Percentiles rank a stretch among this genome's conserved stretches.
phyloP scores from a whole-genome alignment of 2,797 vertebrate species.

The Callimico goeldii region DNA sequence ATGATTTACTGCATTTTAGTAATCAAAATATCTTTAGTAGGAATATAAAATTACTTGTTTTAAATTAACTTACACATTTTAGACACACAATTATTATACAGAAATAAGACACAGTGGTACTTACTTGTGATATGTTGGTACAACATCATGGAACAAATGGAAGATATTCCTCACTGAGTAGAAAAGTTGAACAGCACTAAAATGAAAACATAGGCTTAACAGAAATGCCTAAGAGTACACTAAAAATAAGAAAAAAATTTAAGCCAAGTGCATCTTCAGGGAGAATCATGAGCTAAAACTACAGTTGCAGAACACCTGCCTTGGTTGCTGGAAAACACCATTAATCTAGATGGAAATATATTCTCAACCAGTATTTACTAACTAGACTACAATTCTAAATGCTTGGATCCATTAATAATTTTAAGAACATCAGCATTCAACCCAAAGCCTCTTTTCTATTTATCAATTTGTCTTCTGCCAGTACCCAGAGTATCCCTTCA shows the following conservation, averaged over 20 bases:
- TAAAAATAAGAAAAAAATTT: not conserved
- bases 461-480: constrained; percentile 41
- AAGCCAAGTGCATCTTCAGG: not conserved
- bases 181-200: constrained; percentile 94
- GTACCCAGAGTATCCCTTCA: constrained; percentile 38
- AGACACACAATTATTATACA: not conserved
- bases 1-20: not conserved
- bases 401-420: not conserved
- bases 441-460: constrained; percentile 52
- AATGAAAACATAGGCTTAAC: not conserved
- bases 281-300: not conserved
- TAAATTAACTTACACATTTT: not conserved
- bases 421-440: not conserved
- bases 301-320: not conserved
- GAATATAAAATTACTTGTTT: not conserved
- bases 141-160: constrained; percentile 96
- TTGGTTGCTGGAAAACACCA: not conserved
- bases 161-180: constrained; percentile 96
- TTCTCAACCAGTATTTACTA: constrained; percentile 20
- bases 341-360: not conserved
- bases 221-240: not conserved
- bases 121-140: constrained; percentile 98
- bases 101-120: constrained; percentile 34
- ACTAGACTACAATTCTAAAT: constrained; percentile 12
- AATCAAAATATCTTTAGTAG: constrained; percentile 4